phyloP scores from a whole-genome alignment of 2,113 vertebrate species.

The Chitala chitala region DNA sequence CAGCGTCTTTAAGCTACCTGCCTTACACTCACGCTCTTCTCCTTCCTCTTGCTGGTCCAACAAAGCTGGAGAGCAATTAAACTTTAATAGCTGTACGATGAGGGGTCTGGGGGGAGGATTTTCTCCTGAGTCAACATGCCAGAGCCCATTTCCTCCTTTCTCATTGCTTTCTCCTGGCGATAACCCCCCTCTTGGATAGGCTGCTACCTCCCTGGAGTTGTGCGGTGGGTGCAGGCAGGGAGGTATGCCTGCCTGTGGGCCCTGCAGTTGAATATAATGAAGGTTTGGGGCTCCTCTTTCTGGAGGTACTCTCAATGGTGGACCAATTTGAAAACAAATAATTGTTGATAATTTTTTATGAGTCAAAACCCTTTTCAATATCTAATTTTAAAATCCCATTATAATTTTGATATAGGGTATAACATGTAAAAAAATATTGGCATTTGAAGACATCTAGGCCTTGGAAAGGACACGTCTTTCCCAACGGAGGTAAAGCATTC shows the following conservation, averaged over 20 bases:
- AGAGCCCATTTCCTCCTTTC: slow-evolving; percentile 64
- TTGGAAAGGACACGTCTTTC: not conserved
- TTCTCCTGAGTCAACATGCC: slow-evolving; percentile 65
- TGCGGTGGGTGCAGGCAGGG: not conserved
- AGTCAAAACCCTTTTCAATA: not conserved
- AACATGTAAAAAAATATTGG: slow-evolving; percentile 12
- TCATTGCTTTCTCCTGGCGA: slow-evolving; percentile 26
- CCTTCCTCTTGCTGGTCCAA: not conserved
- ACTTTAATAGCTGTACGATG: slow-evolving; percentile 57
- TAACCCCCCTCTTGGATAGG: not conserved
- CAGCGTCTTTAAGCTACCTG: slow-evolving; percentile 1
- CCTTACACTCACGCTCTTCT: not conserved
- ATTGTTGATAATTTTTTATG: not conserved
- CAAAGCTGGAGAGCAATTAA: slow-evolving; percentile 51
- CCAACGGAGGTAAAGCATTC: not conserved
- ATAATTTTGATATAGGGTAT: slow-evolving; percentile 6
- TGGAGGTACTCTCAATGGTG: not conserved
- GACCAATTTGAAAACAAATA: not conserved
- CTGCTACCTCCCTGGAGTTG: not conserved
- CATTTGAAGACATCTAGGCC: too few relatives aligned
- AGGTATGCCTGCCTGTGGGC: not conserved
- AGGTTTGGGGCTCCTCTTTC: not conserved
- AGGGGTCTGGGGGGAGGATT: slow-evolving; percentile 58
- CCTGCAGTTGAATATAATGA: not conserved
- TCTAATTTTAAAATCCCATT: not conserved